Base-by-base conservation (phyloP, 2,797 vertebrate genomes). In the Lutjanus campechanus region DNA sequence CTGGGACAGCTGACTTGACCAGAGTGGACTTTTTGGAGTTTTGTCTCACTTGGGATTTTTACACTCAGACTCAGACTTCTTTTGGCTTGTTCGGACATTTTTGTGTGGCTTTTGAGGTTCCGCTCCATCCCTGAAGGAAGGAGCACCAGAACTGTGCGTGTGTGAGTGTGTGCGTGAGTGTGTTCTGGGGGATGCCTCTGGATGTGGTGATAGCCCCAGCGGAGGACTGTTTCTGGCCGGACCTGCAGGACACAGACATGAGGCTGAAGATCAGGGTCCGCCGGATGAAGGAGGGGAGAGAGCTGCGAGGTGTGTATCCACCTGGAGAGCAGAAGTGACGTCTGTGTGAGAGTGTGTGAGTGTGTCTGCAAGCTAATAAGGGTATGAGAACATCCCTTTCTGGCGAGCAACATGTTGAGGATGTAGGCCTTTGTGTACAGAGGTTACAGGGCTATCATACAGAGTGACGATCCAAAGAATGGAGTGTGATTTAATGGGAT, bases 251-350 rank as follows among this genome's bases (percentile, higher is more conserved):
- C 84, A 93, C 95, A 81, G 96, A 97, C 93, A 96, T 97, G 96
- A 97, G 97, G 94, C 95, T 97, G 95, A 97, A 97, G 96, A 97
- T 97, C 91, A 96, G 97, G 91, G 97, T 97, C 90, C 96, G 96
- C 79, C 95, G 96, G 87, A 96, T 96, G 96, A 97, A 97, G 95
- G 94, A 97, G 87, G 96, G 95, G 87, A 95, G 97, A 90, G 96
- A 97, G 86, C 92, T 96, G 72, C 91, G 96, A 97, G 97, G 97
- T 97, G 95, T 91, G 96, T 97, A 94, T 89, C 76, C 85, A 87
- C 85, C 84, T 89, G 85, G 84, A 76, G 19, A 70, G 1, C 56
- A 72, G 53, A 80, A 69, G 69, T 29, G 19, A 55, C 56, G 56
- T 55, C n/a, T 82, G 59, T 59, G 15, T 77, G 50, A 22, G 43